These are phyloP conservation scores for Tipula helvola DNA, from an alignment of 2,888 invertebrate genomes.

Conservation along the genomic window DNA sequence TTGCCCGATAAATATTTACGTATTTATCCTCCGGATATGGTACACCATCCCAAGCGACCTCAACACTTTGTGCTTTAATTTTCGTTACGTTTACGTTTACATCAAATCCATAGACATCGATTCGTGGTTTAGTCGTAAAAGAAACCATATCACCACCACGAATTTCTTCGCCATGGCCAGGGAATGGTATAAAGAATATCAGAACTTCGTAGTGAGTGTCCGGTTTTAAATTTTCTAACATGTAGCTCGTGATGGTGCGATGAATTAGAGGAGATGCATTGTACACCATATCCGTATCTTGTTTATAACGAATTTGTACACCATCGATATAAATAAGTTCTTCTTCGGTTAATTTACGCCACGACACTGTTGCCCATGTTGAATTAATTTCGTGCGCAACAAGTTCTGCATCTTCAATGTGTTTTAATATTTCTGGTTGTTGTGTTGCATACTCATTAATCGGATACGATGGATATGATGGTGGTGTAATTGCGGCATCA, in stretches of 20 bases:
- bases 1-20: slow-evolving; percentile 78
- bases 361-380: slow-evolving; percentile 62
- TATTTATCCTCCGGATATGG: slow-evolving; percentile 83
- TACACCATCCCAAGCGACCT: slow-evolving; percentile 71
- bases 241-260: slow-evolving; percentile 60
- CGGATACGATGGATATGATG: slow-evolving; percentile 36
- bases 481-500: slow-evolving; percentile 36
- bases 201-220: slow-evolving; percentile 72
- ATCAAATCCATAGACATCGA: slow-evolving; percentile 73
- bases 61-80: slow-evolving; percentile 63
- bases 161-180: slow-evolving; percentile 64
- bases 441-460: slow-evolving; percentile 25
- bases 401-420: slow-evolving; percentile 57
- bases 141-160: slow-evolving; percentile 56
- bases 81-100: slow-evolving; percentile 62
- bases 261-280: slow-evolving; percentile 76
- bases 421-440: slow-evolving; percentile 35
- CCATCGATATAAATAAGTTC: slow-evolving; percentile 79
- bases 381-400: slow-evolving; percentile 62
- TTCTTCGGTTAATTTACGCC: slow-evolving; percentile 69
- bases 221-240: slow-evolving; percentile 64
- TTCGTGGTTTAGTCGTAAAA: slow-evolving; percentile 52
- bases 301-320: slow-evolving; percentile 74
- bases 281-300: slow-evolving; percentile 69
- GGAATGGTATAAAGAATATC: slow-evolving; percentile 70